Percentiles rank a stretch among this genome's conserved stretches.
phyloP scores from a whole-genome alignment of 2,797 vertebrate genomes.

The Heterohyrax brucei region DNA sequence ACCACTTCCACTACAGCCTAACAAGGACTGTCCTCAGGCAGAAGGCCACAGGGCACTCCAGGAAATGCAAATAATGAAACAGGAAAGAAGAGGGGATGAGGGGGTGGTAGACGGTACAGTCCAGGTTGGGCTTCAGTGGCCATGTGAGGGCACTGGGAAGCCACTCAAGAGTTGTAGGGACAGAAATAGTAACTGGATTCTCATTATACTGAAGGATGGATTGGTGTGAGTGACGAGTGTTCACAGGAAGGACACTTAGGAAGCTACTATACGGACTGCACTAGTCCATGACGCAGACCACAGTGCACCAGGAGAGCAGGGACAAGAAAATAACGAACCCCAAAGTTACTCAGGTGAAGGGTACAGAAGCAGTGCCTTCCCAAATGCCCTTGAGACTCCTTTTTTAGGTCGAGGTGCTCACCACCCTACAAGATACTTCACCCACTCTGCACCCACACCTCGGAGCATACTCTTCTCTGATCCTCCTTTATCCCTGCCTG shows the following conservation, averaged over 20 bases:
- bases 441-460: background rate
- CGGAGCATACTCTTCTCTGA: background rate
- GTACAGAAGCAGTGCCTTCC: background rate
- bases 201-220: background rate
- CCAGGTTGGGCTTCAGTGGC: background rate
- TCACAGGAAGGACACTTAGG: background rate
- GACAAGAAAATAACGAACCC: background rate
- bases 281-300: background rate
- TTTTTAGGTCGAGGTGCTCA: background rate
- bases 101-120: background rate
- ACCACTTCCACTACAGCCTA: background rate
- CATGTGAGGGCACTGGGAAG: background rate
- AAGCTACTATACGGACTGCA: background rate
- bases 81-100: background rate
- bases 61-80: background rate
- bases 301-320: background rate
- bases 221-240: background rate
- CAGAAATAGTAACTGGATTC: background rate
- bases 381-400: background rate
- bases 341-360: background rate
- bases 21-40: background rate
- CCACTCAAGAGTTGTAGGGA: background rate
- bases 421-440: background rate
- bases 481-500: background rate
- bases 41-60: background rate